phyloP scores from a whole-genome alignment of 2,888 invertebrate species.

The Stegophylla sp. region DNA sequence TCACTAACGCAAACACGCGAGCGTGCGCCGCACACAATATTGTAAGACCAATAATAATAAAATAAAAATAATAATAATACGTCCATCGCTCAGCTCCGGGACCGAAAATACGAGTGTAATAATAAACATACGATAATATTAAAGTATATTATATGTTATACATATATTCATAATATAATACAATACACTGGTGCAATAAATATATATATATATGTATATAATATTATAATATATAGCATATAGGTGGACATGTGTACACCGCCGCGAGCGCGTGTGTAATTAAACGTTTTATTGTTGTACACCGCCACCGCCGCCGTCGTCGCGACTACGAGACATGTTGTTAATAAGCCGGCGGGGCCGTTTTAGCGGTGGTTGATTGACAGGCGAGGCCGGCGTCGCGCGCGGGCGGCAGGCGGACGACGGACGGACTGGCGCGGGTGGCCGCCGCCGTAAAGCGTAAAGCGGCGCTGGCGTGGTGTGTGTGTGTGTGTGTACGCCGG shows the following conservation, averaged over 20 bases:
- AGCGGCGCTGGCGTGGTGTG: constrained; percentile 17
- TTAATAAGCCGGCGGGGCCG: constrained; percentile 55
- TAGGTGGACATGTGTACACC: constrained; percentile 40
- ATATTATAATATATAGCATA: no score
- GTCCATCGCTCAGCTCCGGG: no score
- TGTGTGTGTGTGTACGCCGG: background rate
- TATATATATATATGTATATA: background rate
- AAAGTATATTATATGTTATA: no score
- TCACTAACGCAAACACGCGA: no score
- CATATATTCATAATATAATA: no score
- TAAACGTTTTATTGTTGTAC: constrained; percentile 57
- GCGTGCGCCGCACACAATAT: no score
- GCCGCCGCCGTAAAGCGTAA: constrained; percentile 25
- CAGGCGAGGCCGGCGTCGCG: constrained; percentile 46
- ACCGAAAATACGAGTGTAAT: no score
- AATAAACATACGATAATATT: no score
- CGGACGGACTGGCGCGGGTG: background rate
- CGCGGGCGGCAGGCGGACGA: constrained; percentile 2
- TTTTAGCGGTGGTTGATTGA: constrained; percentile 52
- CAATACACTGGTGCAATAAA: background rate
- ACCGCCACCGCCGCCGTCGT: constrained; percentile 23
- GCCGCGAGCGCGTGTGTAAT: constrained; percentile 45
- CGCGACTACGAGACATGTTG: constrained; percentile 39
- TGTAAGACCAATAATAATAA: no score
- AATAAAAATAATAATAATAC: no score